Percentiles rank a stretch among this genome's conserved stretches.
These are phyloP conservation scores for Lasioglossum leucozonium DNA, from an alignment of 2,888 invertebrate species.

Conservation along the genomic window DNA sequence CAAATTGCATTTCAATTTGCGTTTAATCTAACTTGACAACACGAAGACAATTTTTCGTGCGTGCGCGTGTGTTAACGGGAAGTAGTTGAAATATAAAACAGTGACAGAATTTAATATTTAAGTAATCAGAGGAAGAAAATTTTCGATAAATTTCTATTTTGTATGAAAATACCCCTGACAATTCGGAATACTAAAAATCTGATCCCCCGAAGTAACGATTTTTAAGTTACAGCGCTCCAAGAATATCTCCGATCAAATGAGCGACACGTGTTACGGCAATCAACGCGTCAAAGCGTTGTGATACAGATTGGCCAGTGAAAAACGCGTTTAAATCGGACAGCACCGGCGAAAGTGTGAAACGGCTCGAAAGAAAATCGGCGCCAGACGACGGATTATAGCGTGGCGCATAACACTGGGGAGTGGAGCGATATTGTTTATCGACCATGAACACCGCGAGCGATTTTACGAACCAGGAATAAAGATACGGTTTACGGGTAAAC, in stretches of 20 bases:
- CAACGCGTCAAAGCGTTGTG: background rate
- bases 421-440: conserved; percentile 1
- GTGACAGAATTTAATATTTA: background rate
- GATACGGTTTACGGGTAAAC: conserved; percentile 32
- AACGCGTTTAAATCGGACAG: background rate
- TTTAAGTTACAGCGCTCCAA: background rate
- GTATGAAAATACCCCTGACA: background rate
- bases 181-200: background rate
- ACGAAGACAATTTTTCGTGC: background rate
- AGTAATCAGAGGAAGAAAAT: background rate
- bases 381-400: background rate
- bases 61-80: background rate
- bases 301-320: background rate
- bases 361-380: background rate
- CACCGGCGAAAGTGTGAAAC: background rate
- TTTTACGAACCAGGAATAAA: conserved; percentile 31
- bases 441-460: background rate
- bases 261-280: background rate
- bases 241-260: background rate
- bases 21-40: background rate
- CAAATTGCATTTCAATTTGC: conserved; percentile 5
- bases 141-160: background rate
- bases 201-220: background rate
- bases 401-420: background rate
- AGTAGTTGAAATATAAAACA: background rate